Evolutionary conservation across 1,140 invertebrate genomes (phyloP), one percentile per base, ranked within the genome.

Genomic region (Drosophila ercepeae): DNA sequence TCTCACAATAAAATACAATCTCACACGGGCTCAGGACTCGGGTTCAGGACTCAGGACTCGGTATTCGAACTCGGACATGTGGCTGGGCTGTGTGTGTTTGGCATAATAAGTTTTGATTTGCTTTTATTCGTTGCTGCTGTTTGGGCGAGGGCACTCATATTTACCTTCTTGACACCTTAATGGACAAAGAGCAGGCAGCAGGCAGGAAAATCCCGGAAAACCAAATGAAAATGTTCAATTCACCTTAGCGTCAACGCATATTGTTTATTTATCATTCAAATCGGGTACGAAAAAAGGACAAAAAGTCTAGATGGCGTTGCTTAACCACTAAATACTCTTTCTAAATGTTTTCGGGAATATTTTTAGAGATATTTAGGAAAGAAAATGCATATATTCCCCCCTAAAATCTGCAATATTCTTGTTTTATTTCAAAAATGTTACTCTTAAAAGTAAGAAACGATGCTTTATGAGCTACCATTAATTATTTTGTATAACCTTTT

Each of bases 71-170:
- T 6, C 8, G n/a, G 36, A 18, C 16, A 19, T 39, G 16, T 32
- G 42, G 9, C 25, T 46, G 19, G 32, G 58, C n/a, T 53, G 45
- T 57, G 34, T 82, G 76, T 77, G 82, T 75, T 50, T 71, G 51
- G 76, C 77, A 86, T 86, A 86, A 88, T 88, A 86, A 81, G 82
- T 86, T 86, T 86, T 88, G 82, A 86, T 86, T 88, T 88, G 82
- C 29, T 81, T 88, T 86, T 88, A 82, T 86, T 86, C 57, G 81
- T 32, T 46, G n/a, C n/a, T n/a, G n/a, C 5, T 46, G 25, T 69
- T 9, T 44, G 19, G 41, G 9, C 27, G 29, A 32, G 16, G 32
- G 55, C 69, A 18, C 48, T 60, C 67, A 72, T 63, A 73, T 74
- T 72, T 74, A 74, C 69, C 77, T 79, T 64, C 75, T 84, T 84